Evolutionary conservation across 2,888 invertebrate genomes (phyloP).

Genomic region (Chrysolina oricalcia): DNA sequence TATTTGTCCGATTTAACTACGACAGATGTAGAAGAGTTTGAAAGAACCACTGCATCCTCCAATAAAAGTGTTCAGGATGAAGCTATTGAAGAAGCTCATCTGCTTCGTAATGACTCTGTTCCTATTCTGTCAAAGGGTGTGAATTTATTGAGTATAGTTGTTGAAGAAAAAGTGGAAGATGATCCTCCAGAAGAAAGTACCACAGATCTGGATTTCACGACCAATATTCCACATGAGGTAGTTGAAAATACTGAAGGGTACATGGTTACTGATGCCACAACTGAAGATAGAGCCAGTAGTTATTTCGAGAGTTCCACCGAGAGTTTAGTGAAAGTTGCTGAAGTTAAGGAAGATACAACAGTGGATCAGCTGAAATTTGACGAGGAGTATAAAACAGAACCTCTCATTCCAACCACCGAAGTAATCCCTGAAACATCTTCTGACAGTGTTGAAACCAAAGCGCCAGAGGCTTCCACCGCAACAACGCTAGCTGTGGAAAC

Average conservation of each 20-base stretch:
- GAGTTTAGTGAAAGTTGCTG: not conserved
- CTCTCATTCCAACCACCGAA: constrained; percentile 3
- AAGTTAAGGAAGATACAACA: not conserved
- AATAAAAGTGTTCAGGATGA: not conserved
- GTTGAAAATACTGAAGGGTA: not conserved
- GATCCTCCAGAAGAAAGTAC: not conserved
- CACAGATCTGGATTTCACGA: constrained; percentile 18
- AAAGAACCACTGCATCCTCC: not conserved
- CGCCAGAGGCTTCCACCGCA: constrained; percentile 31
- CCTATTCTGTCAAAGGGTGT: constrained; percentile 24
- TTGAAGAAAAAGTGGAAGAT: constrained; percentile 29
- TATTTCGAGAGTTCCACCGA: constrained; percentile 5
- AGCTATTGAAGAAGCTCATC: not conserved
- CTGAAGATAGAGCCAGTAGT: not conserved
- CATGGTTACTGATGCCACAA: not conserved
- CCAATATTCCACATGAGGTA: constrained; percentile 24
- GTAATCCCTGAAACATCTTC: not conserved
- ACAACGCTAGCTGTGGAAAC: constrained; percentile 11
- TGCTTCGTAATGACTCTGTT: not conserved
- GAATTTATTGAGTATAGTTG: constrained; percentile 33
- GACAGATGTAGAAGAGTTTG: not conserved
- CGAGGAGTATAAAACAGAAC: constrained; percentile 14
- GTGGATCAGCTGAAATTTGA: not conserved
- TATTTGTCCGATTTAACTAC: not conserved
- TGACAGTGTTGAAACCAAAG: constrained; percentile 22